phyloP scores from a whole-genome alignment of 2,113 vertebrate genomes.

The Cnemophilus loriae region DNA sequence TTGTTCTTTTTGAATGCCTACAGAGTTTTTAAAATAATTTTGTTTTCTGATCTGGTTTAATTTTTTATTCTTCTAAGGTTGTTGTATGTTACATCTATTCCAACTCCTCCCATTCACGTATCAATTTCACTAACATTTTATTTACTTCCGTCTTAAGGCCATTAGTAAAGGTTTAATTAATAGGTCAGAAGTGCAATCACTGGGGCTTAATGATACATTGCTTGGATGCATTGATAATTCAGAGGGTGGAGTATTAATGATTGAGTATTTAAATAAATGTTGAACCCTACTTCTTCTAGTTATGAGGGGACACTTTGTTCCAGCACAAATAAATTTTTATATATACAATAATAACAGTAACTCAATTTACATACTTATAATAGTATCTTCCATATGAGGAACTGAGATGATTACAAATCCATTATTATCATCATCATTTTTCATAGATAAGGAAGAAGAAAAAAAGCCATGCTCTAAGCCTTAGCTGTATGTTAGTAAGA shows the following conservation, averaged over 20 bases:
- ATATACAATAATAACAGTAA: background rate
- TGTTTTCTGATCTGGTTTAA: background rate
- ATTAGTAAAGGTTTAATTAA: background rate
- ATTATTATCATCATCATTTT: background rate
- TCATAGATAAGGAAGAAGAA: background rate
- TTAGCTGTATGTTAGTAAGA: background rate
- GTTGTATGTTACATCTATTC: background rate
- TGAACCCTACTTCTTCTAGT: background rate
- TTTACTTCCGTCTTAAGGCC: slow-evolving; percentile 3
- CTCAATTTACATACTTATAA: background rate
- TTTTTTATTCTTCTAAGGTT: background rate
- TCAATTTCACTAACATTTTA: background rate
- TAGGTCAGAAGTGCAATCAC: background rate
- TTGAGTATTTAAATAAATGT: background rate
- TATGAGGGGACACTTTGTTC: background rate
- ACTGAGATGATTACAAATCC: background rate
- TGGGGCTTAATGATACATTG: background rate
- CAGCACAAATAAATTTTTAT: background rate
- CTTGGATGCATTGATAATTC: background rate
- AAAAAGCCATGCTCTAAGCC: background rate
- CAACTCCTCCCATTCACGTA: background rate
- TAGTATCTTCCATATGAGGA: background rate
- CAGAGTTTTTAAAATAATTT: background rate
- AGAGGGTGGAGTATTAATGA: slow-evolving; percentile 13
- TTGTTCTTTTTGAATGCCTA: background rate